Conservation (phyloP, 2,888 invertebrate genomes). For the Nephrotoma guestfalica region DNA sequence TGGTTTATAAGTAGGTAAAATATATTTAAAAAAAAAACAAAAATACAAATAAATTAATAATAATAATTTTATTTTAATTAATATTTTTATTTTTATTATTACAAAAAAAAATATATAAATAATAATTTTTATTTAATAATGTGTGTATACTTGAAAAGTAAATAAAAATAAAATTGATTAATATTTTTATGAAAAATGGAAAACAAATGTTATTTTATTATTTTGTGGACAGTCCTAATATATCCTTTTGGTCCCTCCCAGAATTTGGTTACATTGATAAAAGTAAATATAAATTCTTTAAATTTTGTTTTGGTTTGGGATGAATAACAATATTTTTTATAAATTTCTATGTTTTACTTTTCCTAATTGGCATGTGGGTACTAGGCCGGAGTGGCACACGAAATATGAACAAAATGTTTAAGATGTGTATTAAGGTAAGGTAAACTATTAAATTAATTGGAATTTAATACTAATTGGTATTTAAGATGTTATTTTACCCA, state of each 20-base stretch:
- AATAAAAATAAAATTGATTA: background rate
- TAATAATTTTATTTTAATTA: background rate
- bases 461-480: too few species aligned
- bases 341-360: too few species aligned
- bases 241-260: background rate
- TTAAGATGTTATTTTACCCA: too few species aligned
- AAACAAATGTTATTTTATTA: background rate
- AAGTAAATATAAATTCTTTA: background rate
- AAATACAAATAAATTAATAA: background rate
- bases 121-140: background rate
- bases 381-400: too few species aligned
- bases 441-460: too few species aligned
- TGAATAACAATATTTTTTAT: too few species aligned
- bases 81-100: background rate
- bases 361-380: too few species aligned
- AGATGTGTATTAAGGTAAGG: too few species aligned
- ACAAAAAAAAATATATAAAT: background rate
- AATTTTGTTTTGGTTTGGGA: too few species aligned
- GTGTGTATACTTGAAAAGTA: background rate
- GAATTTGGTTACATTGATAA: background rate
- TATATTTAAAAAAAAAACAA: background rate
- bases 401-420: too few species aligned
- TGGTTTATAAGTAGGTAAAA: background rate
- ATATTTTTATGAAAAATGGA: background rate
- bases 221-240: background rate